phyloP scores from a whole-genome alignment of 2,113 vertebrate species.

The Mastomys coucha region DNA sequence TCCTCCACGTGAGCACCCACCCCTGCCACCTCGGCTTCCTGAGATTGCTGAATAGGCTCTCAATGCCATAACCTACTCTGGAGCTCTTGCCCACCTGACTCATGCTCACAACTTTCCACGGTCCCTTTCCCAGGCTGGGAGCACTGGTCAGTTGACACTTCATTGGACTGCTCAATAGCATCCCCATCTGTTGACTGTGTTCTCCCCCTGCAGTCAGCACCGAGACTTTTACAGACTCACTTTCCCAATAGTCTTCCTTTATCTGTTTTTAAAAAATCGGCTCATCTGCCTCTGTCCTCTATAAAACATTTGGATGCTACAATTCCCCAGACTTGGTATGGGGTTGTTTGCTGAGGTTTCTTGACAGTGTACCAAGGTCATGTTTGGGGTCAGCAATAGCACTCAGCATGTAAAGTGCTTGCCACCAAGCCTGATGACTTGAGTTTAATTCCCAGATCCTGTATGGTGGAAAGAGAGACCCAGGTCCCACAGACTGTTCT shows the following conservation, averaged over 20 bases:
- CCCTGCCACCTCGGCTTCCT: not conserved
- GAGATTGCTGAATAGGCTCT: not conserved
- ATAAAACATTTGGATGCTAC: not conserved
- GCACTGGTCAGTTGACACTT: not conserved
- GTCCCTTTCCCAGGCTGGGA: not conserved
- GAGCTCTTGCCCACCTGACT: not conserved
- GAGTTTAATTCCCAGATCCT: not conserved
- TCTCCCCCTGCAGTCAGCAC: not conserved
- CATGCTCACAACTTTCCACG: not conserved
- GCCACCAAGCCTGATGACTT: not conserved
- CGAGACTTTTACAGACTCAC: accelerated
- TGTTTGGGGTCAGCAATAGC: not conserved
- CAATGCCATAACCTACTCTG: not conserved
- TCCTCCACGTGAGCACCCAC: not conserved
- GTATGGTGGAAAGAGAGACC: not conserved
- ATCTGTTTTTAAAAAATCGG: no score
- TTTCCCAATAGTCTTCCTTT: not conserved
- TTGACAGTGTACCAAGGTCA: not conserved
- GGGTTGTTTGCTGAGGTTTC: not conserved
- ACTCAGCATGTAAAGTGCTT: not conserved
- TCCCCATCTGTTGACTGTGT: not conserved
- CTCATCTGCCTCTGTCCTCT: not conserved
- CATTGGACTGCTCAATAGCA: not conserved
- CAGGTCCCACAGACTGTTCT: not conserved
- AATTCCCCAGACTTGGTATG: not conserved